A percentile compares a stretch with the other conserved stretches of the same genome.
Evolutionary conservation across 2,888 invertebrate species (phyloP).

Genomic region (Drosophila bunnanda): DNA sequence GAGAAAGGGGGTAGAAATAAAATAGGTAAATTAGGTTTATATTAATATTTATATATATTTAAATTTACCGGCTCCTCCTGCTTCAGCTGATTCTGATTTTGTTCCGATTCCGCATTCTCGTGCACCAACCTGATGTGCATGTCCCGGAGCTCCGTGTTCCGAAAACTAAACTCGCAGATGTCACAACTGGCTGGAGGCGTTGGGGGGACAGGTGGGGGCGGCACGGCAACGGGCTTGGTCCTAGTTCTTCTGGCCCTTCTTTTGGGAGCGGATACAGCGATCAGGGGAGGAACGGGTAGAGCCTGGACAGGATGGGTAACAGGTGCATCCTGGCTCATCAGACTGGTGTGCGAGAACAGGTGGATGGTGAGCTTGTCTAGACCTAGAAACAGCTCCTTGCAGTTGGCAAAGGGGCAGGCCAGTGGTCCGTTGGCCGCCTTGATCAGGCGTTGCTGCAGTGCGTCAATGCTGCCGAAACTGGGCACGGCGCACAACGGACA

Average conservation of each 20-base stretch:
- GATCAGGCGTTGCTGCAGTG: slow-evolving; percentile 89
- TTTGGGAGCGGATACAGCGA: slow-evolving; percentile 30
- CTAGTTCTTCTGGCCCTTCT: slow-evolving; percentile 59
- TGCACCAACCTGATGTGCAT: slow-evolving; percentile 92
- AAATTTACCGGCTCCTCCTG: slow-evolving; percentile 14
- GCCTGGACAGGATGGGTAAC: background rate
- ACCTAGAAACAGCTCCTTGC: slow-evolving; percentile 90
- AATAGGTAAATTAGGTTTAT: no score
- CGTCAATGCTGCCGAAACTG: slow-evolving; percentile 89
- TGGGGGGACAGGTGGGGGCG: slow-evolving; percentile 11
- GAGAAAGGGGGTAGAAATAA: background rate
- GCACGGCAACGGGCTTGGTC: slow-evolving; percentile 38
- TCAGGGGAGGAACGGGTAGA: slow-evolving; percentile 10
- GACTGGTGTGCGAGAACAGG: slow-evolving; percentile 89
- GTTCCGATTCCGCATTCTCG: slow-evolving; percentile 66
- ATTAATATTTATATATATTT: no score
- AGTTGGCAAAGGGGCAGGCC: slow-evolving; percentile 89
- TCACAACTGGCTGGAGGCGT: slow-evolving; percentile 86
- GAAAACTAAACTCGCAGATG: slow-evolving; percentile 90
- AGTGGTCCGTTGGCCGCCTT: slow-evolving; percentile 91
- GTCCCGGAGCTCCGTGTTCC: slow-evolving; percentile 88
- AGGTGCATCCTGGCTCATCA: slow-evolving; percentile 55
- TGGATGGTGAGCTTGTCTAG: slow-evolving; percentile 94
- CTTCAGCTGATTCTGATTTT: background rate
- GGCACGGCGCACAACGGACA: slow-evolving; percentile 92